phyloP scores from a whole-genome alignment of 2,797 vertebrate species.

The Melanotaenia pygmaea region DNA sequence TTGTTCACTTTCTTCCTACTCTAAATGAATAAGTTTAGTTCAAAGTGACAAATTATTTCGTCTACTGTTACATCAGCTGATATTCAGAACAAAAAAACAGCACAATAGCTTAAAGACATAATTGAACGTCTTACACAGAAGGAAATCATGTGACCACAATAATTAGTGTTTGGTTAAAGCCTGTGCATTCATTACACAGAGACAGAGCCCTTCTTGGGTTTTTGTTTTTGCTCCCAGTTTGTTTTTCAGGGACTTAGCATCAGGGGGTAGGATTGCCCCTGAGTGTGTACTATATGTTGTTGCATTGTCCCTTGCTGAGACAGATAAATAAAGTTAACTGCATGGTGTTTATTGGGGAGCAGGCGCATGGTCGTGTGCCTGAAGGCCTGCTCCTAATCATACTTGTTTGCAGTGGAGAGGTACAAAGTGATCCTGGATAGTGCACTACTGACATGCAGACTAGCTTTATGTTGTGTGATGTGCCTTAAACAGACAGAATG shows the following conservation, averaged over 20 bases:
- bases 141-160: slow-evolving; percentile 36
- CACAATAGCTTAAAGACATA: slow-evolving; percentile 25
- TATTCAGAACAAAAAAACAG: slow-evolving; percentile 22
- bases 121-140: slow-evolving; percentile 35
- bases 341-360: slow-evolving; percentile 42
- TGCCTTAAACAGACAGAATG: not conserved
- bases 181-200: slow-evolving; percentile 26
- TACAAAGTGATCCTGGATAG: slow-evolving; percentile 36
- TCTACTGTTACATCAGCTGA: slow-evolving; percentile 41
- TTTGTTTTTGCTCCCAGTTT: slow-evolving; percentile 55
- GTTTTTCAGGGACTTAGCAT: slow-evolving; percentile 52
- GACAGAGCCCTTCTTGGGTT: slow-evolving; percentile 13
- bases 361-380: slow-evolving; percentile 15
- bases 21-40: slow-evolving; percentile 58
- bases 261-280: slow-evolving; percentile 35
- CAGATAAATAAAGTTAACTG: slow-evolving; percentile 57
- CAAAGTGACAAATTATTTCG: slow-evolving; percentile 36
- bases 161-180: slow-evolving; percentile 55
- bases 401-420: slow-evolving; percentile 37
- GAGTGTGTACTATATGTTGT: slow-evolving; percentile 15
- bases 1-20: slow-evolving; percentile 50
- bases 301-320: slow-evolving; percentile 11
- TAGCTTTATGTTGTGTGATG: not conserved
- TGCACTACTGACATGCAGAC: slow-evolving; percentile 21
- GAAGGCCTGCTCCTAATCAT: slow-evolving; percentile 44